These are phyloP conservation scores for Andrena dorsata DNA, from an alignment of 2,888 invertebrate genomes.

Conservation along the genomic window DNA sequence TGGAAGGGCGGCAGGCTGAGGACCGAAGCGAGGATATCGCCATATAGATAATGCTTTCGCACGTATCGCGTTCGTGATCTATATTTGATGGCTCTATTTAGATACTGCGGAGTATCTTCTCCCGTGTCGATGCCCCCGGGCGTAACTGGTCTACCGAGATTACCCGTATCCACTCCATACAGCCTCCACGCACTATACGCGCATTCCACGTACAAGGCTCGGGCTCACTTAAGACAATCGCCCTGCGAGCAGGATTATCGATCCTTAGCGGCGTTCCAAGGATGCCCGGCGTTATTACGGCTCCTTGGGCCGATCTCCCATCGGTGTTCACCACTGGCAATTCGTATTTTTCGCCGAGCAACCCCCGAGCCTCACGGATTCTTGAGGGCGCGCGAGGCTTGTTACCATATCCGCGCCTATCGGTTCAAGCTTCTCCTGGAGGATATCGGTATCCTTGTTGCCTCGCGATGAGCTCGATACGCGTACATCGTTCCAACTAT, in stretches of 20 bases:
- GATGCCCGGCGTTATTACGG: conserved; percentile 37
- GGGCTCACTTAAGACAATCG: conserved; percentile 36
- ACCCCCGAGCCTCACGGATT: not conserved
- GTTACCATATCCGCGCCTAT: conserved; percentile 12
- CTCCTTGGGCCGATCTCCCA: not conserved
- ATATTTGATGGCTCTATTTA: conserved; percentile 78
- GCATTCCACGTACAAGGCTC: conserved; percentile 36
- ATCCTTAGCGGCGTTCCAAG: conserved; percentile 42
- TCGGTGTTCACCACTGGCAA: conserved; percentile 7
- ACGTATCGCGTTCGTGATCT: conserved; percentile 74
- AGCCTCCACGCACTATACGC: conserved; percentile 45
- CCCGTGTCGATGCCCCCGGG: conserved; percentile 52
- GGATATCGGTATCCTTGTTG: conserved; percentile 9
- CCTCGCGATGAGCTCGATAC: conserved; percentile 25
- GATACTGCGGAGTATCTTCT: conserved; percentile 68
- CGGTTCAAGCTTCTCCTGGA: conserved; percentile 28
- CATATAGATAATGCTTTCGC: conserved; percentile 72
- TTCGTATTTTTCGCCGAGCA: conserved; percentile 31
- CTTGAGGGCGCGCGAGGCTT: not conserved
- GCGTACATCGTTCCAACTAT: not conserved
- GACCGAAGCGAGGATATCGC: conserved; percentile 50
- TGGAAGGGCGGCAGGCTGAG: conserved; percentile 29
- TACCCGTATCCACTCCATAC: conserved; percentile 42
- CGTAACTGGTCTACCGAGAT: conserved; percentile 52
- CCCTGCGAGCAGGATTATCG: conserved; percentile 43